phyloP scores from a whole-genome alignment of 2,797 vertebrate species.

The Enteromius anoplus region DNA sequence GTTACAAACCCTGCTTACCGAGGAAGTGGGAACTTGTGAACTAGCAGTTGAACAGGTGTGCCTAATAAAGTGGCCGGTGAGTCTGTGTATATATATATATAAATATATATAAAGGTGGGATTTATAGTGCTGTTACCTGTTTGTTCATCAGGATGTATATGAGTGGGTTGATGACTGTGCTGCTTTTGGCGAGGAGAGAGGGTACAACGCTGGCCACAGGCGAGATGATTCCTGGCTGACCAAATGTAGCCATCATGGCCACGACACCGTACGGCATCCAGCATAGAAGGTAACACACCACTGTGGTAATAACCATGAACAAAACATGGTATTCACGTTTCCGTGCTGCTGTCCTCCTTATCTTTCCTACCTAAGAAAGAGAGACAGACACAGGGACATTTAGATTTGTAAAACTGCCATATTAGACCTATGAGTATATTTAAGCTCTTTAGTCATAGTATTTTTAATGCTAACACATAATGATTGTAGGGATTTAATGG shows the following conservation, averaged over 20 bases:
- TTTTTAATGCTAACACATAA: background rate
- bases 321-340: conserved; percentile 83
- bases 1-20: too few species aligned
- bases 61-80: too few species aligned
- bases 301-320: conserved; percentile 84
- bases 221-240: conserved; percentile 78
- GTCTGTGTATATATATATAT: background rate
- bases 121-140: conserved; percentile 75
- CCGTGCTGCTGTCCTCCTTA: conserved; percentile 79
- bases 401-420: too few species aligned
- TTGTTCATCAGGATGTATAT: conserved; percentile 91
- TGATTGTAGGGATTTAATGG: background rate
- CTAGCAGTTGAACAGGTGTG: too few species aligned
- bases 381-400: background rate
- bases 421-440: too few species aligned
- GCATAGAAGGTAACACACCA: conserved; percentile 82
- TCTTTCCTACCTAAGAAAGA: conserved; percentile 78
- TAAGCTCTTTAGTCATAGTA: too few species aligned
- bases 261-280: conserved; percentile 86
- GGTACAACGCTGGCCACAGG: conserved; percentile 82
- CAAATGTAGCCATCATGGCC: conserved; percentile 85
- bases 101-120: background rate
- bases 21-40: too few species aligned
- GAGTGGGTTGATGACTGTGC: conserved; percentile 86
- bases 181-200: conserved; percentile 87